Percentiles rank a stretch among this genome's conserved stretches.
These are phyloP conservation scores for Drosophila affinis DNA, from an alignment of 2,888 invertebrate genomes.

Conservation along the genomic window DNA sequence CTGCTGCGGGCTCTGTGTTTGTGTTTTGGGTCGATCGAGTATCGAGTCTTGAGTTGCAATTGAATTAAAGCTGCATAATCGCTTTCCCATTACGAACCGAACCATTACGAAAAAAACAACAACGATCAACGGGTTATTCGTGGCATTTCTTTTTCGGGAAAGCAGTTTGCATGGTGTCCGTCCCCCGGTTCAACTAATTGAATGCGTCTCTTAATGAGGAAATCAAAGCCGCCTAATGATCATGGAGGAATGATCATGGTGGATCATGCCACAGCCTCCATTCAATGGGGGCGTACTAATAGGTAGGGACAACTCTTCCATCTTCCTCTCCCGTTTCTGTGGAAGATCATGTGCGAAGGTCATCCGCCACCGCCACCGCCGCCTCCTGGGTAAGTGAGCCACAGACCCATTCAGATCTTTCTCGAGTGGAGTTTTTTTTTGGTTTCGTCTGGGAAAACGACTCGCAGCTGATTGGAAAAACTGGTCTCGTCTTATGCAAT, in stretches of 20 bases:
- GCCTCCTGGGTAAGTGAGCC: constrained; percentile 29
- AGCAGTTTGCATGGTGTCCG: constrained; percentile 38
- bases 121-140: constrained; percentile 65
- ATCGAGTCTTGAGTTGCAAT: constrained; percentile 25
- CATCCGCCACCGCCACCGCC: background rate
- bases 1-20: background rate
- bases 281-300: background rate
- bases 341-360: constrained; percentile 39
- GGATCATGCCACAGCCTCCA: constrained; percentile 8
- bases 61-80: constrained; percentile 72
- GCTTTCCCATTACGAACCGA: constrained; percentile 66
- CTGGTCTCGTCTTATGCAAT: constrained; percentile 61
- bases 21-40: constrained; percentile 21
- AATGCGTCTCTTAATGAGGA: constrained; percentile 70
- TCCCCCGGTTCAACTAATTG: constrained; percentile 60
- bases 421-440: background rate
- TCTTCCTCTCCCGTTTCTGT: background rate
- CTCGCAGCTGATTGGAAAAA: constrained; percentile 32
- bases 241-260: background rate
- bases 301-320: constrained; percentile 20
- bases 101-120: constrained; percentile 5
- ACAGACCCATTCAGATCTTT: constrained; percentile 6
- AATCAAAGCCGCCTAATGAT: constrained; percentile 54
- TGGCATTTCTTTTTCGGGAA: constrained; percentile 56
- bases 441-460: background rate